A percentile compares a stretch with the other conserved stretches of the same genome.
phyloP scores from a whole-genome alignment of 2,113 vertebrate genomes.

The Ceyx melanurus region DNA sequence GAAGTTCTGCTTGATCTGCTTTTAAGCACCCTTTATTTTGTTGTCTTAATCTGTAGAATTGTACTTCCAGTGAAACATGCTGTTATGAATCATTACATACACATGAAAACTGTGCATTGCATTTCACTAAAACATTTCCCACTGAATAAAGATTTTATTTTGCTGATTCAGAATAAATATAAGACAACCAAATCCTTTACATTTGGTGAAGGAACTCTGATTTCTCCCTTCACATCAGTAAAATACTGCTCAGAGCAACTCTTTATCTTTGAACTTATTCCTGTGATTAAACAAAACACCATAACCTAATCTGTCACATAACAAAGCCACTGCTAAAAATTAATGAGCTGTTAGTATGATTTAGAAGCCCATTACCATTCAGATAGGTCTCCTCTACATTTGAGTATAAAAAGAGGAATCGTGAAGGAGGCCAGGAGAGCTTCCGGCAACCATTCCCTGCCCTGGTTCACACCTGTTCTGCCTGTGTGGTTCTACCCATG shows the following conservation, averaged over 20 bases:
- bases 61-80: background rate
- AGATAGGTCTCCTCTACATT: background rate
- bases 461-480: rapidly evolving
- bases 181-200: background rate
- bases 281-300: background rate
- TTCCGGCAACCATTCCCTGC: background rate
- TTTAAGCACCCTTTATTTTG: background rate
- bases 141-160: background rate
- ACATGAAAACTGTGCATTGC: background rate
- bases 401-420: background rate
- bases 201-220: background rate
- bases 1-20: background rate
- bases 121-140: background rate
- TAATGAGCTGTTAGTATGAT: background rate
- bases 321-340: background rate
- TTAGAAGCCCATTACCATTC: background rate
- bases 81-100: background rate
- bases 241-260: background rate
- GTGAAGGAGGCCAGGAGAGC: background rate
- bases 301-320: rapidly evolving
- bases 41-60: background rate
- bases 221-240: background rate
- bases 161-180: background rate
- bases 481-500: rapidly evolving
- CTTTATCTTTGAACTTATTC: background rate